Evolutionary conservation across 2,113 vertebrate species (phyloP), one percentile per base, ranked within the genome.

Genomic region (Silurus meridionalis): DNA sequence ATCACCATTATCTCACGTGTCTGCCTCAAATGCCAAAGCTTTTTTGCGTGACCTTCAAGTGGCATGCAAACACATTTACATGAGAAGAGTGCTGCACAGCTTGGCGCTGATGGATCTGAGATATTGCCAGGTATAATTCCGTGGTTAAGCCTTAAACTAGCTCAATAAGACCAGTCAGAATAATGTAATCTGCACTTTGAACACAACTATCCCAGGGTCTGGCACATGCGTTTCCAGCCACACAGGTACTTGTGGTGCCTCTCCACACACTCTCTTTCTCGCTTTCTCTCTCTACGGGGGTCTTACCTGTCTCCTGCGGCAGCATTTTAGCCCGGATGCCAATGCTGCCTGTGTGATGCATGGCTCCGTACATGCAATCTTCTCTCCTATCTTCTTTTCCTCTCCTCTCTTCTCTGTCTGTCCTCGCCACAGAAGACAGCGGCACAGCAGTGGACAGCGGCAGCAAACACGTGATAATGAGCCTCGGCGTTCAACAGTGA

Each of bases 231-330:
- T 25, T 57, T 25, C 15, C 48, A 84, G 11, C 46, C 61, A 19
- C 82, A 50, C 83, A 67, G 7, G 80, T 52, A 71, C 58, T n/a
- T 48, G 61, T 55, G 61, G 57, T 61, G n/a, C n/a, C 37, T 82
- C 66, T 87, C 80, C 77, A 81, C 87, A 84, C 50, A 37, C 37
- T 37, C 37, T 37, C 37, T 37, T 37, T 37, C 37, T 37, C 37
- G 37, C 37, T 37, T 37, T 37, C 2, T 75, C 82, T 61, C 85
- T 80, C 37, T 10, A 11, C 78, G 13, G 71, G 71, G 89, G 88
- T 93, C 97, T 97, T 97, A 99, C 98, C 98, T 97, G 97, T 95
- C 95, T 98, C 97, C 57, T 96, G 90, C 91, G 96, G 96, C 96
- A 97, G 96, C 95, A 97, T 96, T 95, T 97, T 97, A 94, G 96